Evolutionary conservation across 2,113 vertebrate genomes (phyloP).

Genomic region (Miniopterus natalensis): DNA sequence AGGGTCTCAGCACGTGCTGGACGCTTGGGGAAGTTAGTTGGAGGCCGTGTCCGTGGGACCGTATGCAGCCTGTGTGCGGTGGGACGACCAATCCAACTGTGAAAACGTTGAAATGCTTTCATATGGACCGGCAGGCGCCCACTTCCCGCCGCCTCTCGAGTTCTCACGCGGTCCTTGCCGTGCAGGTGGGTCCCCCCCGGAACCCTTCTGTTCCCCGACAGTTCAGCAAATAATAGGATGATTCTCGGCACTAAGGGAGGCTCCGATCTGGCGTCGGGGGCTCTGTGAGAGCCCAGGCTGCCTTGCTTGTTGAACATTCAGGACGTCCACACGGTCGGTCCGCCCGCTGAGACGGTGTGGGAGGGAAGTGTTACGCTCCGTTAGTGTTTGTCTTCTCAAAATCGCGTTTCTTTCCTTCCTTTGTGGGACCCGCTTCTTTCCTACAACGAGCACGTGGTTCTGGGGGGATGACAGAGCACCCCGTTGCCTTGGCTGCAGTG

Average conservation of each 20-base stretch:
- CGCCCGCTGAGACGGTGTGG: neutral
- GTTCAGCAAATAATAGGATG: neutral
- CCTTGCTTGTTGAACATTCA: constrained; percentile 13
- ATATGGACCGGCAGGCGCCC: neutral
- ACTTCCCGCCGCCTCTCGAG: neutral
- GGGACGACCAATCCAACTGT: neutral
- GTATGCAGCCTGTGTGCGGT: neutral
- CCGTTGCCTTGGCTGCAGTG: neutral
- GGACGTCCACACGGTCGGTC: neutral
- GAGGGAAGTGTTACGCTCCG: neutral
- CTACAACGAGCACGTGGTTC: neutral
- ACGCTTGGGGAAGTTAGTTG: neutral
- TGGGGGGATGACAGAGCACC: neutral
- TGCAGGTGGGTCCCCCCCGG: neutral
- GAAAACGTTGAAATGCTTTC: neutral
- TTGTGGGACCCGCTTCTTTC: neutral
- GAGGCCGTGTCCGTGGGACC: neutral
- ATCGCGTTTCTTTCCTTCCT: neutral
- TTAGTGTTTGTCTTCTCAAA: neutral
- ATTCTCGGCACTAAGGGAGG: neutral
- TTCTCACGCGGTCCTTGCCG: neutral
- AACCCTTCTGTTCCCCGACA: neutral
- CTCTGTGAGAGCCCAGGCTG: neutral
- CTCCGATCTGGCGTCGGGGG: neutral
- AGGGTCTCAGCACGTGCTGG: neutral